Conservation (phyloP, 2,113 vertebrate species). For the Pseudolaguvia tuberculata region DNA sequence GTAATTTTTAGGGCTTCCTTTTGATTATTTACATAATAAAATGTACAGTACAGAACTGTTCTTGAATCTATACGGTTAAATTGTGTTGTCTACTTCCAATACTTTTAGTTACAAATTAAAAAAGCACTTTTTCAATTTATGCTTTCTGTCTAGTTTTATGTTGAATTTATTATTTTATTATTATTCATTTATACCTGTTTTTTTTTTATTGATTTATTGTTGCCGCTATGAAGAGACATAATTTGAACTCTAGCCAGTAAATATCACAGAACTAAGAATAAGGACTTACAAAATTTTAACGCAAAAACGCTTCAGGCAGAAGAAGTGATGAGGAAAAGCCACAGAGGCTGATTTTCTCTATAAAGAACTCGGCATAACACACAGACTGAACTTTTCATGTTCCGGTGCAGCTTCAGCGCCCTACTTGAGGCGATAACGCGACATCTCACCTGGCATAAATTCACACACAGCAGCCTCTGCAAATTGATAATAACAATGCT, state of each 20-base stretch:
- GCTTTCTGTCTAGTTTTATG: background rate
- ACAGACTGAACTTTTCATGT: background rate
- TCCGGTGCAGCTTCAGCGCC: slow-evolving; percentile 5
- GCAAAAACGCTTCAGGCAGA: background rate
- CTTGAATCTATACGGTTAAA: background rate
- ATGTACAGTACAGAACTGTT: background rate
- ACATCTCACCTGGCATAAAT: slow-evolving; percentile 26
- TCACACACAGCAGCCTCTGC: slow-evolving; percentile 3
- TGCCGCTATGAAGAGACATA: background rate
- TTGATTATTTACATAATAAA: too few relatives aligned
- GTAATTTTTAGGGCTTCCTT: too few relatives aligned
- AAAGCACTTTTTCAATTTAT: background rate
- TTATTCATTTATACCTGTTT: background rate
- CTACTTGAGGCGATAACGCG: slow-evolving; percentile 27
- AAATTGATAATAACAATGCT: slow-evolving; percentile 32
- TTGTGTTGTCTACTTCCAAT: background rate
- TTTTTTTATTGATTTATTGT: background rate
- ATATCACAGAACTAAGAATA: background rate
- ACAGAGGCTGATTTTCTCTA: background rate
- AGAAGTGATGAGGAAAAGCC: background rate
- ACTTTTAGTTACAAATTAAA: background rate
- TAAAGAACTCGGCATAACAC: background rate
- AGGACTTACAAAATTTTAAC: background rate
- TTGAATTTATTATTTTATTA: background rate
- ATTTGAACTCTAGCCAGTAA: background rate